Evolutionary conservation across 2,113 vertebrate species (phyloP), one percentile per base, ranked within the genome.

Genomic region (Entelurus aequoreus): DNA sequence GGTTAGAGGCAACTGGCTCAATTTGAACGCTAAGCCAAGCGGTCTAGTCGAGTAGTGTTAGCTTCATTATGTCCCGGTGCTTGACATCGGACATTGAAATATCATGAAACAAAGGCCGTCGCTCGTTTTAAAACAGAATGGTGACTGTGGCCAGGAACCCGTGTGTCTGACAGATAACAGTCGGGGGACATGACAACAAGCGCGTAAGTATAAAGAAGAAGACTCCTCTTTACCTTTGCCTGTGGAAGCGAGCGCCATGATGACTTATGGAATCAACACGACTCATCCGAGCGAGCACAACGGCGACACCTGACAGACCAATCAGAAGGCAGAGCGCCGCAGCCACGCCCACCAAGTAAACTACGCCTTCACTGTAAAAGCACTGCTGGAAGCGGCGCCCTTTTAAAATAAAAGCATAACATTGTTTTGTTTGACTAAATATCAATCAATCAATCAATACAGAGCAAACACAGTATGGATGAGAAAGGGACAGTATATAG

Each of bases 191-290:
- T 47, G 15, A 11, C 12, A 21, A 14, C 35, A 36, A 4, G 9
- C 1, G 16, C 7, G 16, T 5, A 16, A 44, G 62, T 37, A 46
- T 59, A 67, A 57, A 19, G 15, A 68, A 48, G 47, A 65, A 68
- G 63, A 79, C 54, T 48, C 9, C 12, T 68, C 38, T 85, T 89
- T 91, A 92, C 90, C 90, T 89, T 85, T 54, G 44, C 76, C 68
- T 62, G 62, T 49, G 28, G 74, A 72, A 77, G 75, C 55, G 61
- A 82, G 79, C 90, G 90, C 90, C 90, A 92, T 92, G 88, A 91
- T 89, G 88, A 88, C 79, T 86, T 68, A 82, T 86, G 79, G 82
- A 75, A 87, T 62, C 59, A 86, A 87, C 90, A 91, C 87, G 86
- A 88, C 69, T 80, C 75, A 63, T 73, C 55, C 75, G 64, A 63